Evolutionary conservation across 2,797 vertebrate genomes (phyloP).

Genomic region (Echiichthys vipera): DNA sequence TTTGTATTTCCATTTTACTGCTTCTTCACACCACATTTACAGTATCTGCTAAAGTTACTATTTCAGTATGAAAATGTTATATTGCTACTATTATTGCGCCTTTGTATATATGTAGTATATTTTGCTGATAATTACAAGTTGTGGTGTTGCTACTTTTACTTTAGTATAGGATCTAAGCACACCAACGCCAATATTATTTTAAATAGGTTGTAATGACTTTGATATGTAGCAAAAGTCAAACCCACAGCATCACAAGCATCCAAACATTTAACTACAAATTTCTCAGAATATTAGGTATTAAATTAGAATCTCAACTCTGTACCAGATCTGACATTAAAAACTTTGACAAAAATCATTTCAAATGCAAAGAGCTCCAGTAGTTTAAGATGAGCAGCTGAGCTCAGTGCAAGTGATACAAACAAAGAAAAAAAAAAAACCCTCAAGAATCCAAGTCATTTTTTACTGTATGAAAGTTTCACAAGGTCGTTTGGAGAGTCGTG

Average conservation of each 20-base stretch:
- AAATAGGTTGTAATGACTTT: background rate
- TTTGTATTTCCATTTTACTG: too few species aligned
- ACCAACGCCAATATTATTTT: background rate
- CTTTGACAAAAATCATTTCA: conserved; percentile 20
- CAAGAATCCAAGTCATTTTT: conserved; percentile 77
- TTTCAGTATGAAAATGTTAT: too few species aligned
- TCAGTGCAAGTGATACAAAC: conserved; percentile 29
- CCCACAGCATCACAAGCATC: background rate
- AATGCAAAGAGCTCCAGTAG: background rate
- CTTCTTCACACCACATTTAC: background rate
- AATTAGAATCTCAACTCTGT: background rate
- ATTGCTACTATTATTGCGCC: too few species aligned
- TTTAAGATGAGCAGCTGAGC: conserved; percentile 24
- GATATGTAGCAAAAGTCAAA: background rate
- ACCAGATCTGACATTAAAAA: background rate
- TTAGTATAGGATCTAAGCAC: background rate
- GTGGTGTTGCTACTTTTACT: background rate
- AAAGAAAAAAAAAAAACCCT: conserved; percentile 44
- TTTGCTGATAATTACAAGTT: background rate
- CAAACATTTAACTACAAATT: background rate
- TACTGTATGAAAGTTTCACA: conserved; percentile 86
- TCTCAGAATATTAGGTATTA: background rate
- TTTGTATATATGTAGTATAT: too few species aligned
- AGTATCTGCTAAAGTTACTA: background rate
- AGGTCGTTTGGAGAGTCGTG: conserved; percentile 83